Conservation (phyloP, 2,888 invertebrate species). For the Serripes groenlandicus region DNA sequence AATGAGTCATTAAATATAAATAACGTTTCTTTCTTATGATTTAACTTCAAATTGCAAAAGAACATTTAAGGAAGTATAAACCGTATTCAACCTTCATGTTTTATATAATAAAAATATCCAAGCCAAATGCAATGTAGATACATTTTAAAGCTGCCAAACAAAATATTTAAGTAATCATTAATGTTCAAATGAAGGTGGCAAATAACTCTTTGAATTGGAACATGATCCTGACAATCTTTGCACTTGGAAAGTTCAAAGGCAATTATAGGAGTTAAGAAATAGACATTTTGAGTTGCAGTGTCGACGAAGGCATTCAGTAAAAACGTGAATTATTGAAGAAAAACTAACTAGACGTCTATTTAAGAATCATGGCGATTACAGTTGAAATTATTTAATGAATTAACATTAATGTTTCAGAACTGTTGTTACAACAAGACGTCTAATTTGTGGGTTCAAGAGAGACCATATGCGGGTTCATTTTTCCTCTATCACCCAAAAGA, state of each 20-base stretch:
- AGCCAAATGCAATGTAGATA: not conserved
- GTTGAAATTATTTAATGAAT: not conserved
- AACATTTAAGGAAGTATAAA: too few species aligned
- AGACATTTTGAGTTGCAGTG: not conserved
- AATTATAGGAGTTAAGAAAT: not conserved
- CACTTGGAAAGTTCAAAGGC: too few species aligned
- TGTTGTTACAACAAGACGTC: conserved; percentile 40
- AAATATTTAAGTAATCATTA: not conserved
- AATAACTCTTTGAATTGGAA: too few species aligned
- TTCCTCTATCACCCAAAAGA: conserved; percentile 28
- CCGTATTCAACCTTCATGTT: not conserved
- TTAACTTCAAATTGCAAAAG: too few species aligned
- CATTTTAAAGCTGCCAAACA: too few species aligned
- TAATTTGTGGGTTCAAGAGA: conserved; percentile 21
- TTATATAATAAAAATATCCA: not conserved
- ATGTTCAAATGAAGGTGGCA: not conserved
- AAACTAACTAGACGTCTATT: not conserved
- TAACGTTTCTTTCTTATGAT: too few species aligned
- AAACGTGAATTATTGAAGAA: not conserved
- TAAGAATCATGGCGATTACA: not conserved
- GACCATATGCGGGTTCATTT: conserved; percentile 39
- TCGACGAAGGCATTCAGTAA: not conserved
- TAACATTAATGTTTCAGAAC: conserved; percentile 24
- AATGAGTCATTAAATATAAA: too few species aligned
- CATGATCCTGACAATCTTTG: too few species aligned